These are phyloP conservation scores for Proales similis DNA, from an alignment of 1,140 invertebrate species.

Conservation along the genomic window DNA sequence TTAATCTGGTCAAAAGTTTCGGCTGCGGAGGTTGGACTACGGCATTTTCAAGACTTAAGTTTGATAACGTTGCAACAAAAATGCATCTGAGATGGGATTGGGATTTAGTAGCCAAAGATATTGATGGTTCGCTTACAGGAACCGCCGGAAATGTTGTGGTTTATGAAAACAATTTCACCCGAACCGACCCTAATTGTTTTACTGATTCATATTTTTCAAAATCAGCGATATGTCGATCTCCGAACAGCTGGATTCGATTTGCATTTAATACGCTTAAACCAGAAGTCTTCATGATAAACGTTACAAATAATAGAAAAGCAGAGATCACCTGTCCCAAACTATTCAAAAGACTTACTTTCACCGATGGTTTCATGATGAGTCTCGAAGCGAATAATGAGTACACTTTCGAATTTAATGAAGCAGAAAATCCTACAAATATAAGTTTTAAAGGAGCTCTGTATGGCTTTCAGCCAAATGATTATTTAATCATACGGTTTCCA, in stretches of 20 bases:
- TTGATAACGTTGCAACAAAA: background rate
- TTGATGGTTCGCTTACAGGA: constrained; percentile 26
- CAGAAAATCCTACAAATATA: constrained; percentile 9
- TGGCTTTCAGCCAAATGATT: background rate
- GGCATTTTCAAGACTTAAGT: constrained; percentile 6
- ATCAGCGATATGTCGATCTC: background rate
- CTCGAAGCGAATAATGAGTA: constrained; percentile 23
- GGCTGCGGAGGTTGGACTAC: constrained; percentile 36
- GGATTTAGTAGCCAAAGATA: constrained; percentile 9
- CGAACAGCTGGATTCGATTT: constrained; percentile 19
- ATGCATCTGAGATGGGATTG: constrained; percentile 21
- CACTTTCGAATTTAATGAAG: constrained; percentile 7
- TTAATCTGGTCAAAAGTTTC: background rate
- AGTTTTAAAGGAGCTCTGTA: background rate
- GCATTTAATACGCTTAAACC: no score
- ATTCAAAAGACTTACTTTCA: constrained; percentile 6
- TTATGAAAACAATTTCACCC: constrained; percentile 20
- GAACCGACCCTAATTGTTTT: background rate
- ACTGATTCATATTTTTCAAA: background rate
- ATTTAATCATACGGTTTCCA: constrained; percentile 8
- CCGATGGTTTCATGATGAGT: background rate
- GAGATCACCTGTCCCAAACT: background rate
- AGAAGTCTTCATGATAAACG: background rate
- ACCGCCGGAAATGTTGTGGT: background rate
- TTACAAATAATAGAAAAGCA: background rate